Evolutionary conservation across 2,888 invertebrate species (phyloP), one percentile per base, ranked within the genome.

Genomic region (Drosophila villosipedis): DNA sequence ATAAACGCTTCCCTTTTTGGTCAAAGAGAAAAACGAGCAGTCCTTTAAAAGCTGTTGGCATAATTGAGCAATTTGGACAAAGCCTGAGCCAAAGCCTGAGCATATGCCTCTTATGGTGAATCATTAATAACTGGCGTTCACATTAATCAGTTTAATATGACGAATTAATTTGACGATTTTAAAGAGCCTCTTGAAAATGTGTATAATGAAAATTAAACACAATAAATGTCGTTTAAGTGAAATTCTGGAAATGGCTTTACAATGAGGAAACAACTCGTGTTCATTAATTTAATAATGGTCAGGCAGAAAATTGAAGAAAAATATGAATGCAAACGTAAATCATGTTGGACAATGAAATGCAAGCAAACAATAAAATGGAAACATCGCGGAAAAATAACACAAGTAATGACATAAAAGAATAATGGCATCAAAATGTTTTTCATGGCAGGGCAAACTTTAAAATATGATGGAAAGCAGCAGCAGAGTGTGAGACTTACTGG

Each of bases 111-210:
- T 60, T 67, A 70, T 75, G 74, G 62, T 9, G 10, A 30, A 35
- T 47, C 85, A 89, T 85, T 82, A 82, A 85, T 85, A 80, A 82
- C 68, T 55, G 72, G 52, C 70, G 50, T 68, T 16, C 31, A 54
- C 87, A 89, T 85, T 87, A 76, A 87, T 89, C 89, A 80, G 89
- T 72, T 82, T 84, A 82, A 87, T 82, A 84, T 85, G 68, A 76
- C 87, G 80, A 84, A 87, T 87, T 89, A 82, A 85, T 77, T 74
- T 49, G 58, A 41, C 57, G 43, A 47, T 47, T 66, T 73, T 64
- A 69, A 75, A 25, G 50, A 39, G 37, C 33, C 41, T 4, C 10
- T 25, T 14, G n/a, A n/a, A 58, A 25, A 41, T 39, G n/a, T 31
- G 31, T 47, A 28, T 19, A 30, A 35, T 41, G 25, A 31, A 39